These are phyloP conservation scores for Pterostichus niger DNA, from an alignment of 2,888 invertebrate genomes.

Conservation along the genomic window DNA sequence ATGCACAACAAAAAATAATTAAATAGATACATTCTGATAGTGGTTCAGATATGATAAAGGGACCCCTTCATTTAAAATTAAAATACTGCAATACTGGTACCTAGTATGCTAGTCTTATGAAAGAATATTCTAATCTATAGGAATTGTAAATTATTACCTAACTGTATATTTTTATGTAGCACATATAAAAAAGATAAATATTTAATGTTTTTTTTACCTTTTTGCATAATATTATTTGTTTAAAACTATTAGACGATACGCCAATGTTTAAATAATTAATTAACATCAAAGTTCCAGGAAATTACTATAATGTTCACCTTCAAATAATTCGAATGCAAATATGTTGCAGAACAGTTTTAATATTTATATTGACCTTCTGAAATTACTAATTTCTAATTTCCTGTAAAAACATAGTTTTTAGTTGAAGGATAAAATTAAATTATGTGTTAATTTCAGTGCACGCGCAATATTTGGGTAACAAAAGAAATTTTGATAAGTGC, in stretches of 20 bases:
- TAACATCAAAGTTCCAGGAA: constrained; percentile 13
- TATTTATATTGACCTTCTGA: constrained; percentile 34
- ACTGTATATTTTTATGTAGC: no score
- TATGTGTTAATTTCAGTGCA: no score
- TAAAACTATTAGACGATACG: constrained; percentile 6
- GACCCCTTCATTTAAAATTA: no score
- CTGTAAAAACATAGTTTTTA: no score
- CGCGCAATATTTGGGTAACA: neutral
- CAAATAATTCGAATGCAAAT: constrained; percentile 21
- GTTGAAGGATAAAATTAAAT: no score
- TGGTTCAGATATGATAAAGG: no score
- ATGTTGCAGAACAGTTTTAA: neutral
- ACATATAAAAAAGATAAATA: no score
- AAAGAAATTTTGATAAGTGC: constrained; percentile 16
- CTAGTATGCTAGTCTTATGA: neutral
- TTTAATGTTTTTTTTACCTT: no score
- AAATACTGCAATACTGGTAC: neutral
- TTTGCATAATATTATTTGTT: neutral
- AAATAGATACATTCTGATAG: constrained; percentile 24
- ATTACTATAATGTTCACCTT: constrained; percentile 28
- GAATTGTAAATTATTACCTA: neutral
- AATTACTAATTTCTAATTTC: neutral
- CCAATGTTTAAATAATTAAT: constrained; percentile 37
- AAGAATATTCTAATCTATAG: no score
- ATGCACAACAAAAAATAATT: neutral